Evolutionary conservation across 2,888 invertebrate species (phyloP), one percentile per base, ranked within the genome.

Genomic region (Brenthis hecate): DNA sequence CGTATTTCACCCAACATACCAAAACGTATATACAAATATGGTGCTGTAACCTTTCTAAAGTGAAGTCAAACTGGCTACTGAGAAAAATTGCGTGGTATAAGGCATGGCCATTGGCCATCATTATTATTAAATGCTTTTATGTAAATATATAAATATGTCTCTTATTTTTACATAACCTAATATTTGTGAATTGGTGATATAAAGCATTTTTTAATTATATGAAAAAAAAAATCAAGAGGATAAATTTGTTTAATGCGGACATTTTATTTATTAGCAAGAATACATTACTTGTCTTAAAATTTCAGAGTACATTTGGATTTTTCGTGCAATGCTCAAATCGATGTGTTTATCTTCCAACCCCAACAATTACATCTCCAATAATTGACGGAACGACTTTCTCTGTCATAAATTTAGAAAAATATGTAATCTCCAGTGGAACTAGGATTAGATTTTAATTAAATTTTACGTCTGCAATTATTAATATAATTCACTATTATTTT

Each of bases 281-380:
- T 70, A 87, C 55, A 86, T 57, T 23, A 83, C 71, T 70, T 84
- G 83, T 73, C 86, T 83, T 66, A 91, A 69, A 69, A 89, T 77
- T 61, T 87, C 85, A 2, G 87, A 85, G 69, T 91, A 91, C 80
- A 85, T 81, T 75, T 84, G 82, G 23, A 90, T 78, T 77, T 85
- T 89, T 53, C 79, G 83, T 0, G 82, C 76, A 64, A 91, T 87
- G 67, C 88, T 89, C 82, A 91, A 80, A 72, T 90, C 91, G 36
- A 91, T 84, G 62, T 88, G 87, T 73, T 88, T 89, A 64, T 90
- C 88, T 74, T 91, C 91, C 36, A 91, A 2, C 76, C 11, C 89
- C 89, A 1, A 91, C 85, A 28, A 90, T 82, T 77, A 91, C 82
- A 1, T 90, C 91, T 6, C 91, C 91, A 11, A 91, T 85, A 5